phyloP scores from a whole-genome alignment of 2,797 vertebrate species.

The Hippoglossus hippoglossus region DNA sequence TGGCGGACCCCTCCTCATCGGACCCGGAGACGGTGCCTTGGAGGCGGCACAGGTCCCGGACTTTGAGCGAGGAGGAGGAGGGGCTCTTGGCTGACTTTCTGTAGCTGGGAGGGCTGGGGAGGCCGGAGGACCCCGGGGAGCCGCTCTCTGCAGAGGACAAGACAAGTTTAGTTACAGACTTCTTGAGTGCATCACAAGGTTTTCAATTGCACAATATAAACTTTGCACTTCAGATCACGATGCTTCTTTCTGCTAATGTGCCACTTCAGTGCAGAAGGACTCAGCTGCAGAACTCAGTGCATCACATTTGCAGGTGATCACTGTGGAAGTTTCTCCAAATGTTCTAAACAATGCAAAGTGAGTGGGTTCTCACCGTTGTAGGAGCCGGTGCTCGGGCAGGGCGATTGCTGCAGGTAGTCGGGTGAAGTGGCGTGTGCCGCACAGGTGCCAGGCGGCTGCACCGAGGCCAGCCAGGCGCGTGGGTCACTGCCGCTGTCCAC shows the following conservation, averaged over 20 bases:
- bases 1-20: slow-evolving; percentile 61
- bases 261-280: background rate
- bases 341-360: background rate
- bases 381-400: slow-evolving; percentile 80
- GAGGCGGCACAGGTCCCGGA: slow-evolving; percentile 82
- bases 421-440: slow-evolving; percentile 84
- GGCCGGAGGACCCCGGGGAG: slow-evolving; percentile 77
- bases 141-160: slow-evolving; percentile 68
- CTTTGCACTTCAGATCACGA: background rate
- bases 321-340: background rate
- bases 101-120: slow-evolving; percentile 74
- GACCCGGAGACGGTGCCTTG: slow-evolving; percentile 67
- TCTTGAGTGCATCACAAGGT: too few species aligned
- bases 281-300: background rate
- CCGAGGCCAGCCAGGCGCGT: slow-evolving; percentile 91
- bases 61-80: slow-evolving; percentile 76
- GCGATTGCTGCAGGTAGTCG: slow-evolving; percentile 88
- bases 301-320: background rate
- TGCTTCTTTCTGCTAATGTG: background rate
- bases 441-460: slow-evolving; percentile 85
- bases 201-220: background rate
- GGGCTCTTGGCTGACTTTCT: slow-evolving; percentile 72
- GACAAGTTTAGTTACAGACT: background rate
- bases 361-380: slow-evolving; percentile 68
- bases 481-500: slow-evolving; percentile 87